A percentile compares a stretch with the other conserved stretches of the same genome.
These are phyloP conservation scores for Dipodomys spectabilis DNA, from an alignment of 2,113 vertebrate genomes.

Conservation along the genomic window DNA sequence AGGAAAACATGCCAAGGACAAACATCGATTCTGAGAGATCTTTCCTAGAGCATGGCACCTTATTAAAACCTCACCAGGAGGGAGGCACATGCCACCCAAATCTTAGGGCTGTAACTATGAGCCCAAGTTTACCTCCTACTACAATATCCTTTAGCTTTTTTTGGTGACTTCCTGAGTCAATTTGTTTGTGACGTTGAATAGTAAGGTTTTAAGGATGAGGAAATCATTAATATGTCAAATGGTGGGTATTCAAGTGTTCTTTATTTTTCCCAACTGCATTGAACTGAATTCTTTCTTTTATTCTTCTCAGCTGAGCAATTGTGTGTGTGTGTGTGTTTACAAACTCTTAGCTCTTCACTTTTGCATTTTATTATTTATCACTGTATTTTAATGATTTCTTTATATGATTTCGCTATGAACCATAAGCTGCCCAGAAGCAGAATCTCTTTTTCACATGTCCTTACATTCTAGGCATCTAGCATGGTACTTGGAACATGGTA, in stretches of 20 bases:
- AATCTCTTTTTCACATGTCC: background rate
- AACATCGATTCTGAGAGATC: conserved; percentile 41
- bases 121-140: background rate
- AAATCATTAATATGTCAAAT: background rate
- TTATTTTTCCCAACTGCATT: background rate
- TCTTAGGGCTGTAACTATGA: background rate
- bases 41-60: conserved; percentile 14
- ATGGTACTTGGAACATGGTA: background rate
- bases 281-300: background rate
- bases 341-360: background rate
- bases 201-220: background rate
- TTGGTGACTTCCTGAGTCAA: conserved; percentile 45
- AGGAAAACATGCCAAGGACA: conserved; percentile 72
- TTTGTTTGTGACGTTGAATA: conserved; percentile 49
- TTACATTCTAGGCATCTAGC: background rate
- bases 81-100: background rate
- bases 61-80: background rate
- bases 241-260: background rate
- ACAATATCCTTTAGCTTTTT: background rate
- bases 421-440: background rate
- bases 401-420: background rate
- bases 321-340: background rate
- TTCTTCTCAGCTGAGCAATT: background rate
- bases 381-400: conserved; percentile 11
- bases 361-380: conserved; percentile 13